Evolutionary conservation across 2,888 invertebrate species (phyloP).

Genomic region (Leistus spinibarbis): DNA sequence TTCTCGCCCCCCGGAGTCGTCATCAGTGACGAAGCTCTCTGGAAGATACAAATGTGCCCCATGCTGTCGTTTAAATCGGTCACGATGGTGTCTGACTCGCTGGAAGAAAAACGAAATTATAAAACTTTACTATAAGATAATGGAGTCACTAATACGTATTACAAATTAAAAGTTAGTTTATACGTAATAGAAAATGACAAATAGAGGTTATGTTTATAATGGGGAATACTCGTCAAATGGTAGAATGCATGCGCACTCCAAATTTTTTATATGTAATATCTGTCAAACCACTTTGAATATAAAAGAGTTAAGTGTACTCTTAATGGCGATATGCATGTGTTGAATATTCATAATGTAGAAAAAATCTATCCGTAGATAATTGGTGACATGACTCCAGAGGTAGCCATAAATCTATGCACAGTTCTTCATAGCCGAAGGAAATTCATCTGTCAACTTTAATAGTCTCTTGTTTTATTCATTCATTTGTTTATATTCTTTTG

Average conservation of each 20-base stretch:
- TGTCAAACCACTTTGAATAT: no score
- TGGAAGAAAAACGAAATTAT: slow-evolving; percentile 45
- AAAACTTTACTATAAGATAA: not conserved
- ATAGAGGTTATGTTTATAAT: no score
- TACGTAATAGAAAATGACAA: no score
- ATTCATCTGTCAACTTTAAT: not conserved
- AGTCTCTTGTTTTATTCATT: not conserved
- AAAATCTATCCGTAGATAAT: not conserved
- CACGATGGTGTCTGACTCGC: slow-evolving; percentile 68
- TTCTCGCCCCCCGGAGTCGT: slow-evolving; percentile 65
- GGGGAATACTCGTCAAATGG: no score
- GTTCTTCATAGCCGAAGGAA: not conserved
- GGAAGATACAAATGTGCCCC: slow-evolving; percentile 75
- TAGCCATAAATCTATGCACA: not conserved
- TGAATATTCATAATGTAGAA: not conserved
- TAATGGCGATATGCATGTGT: no score
- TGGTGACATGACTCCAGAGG: not conserved
- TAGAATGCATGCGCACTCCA: no score
- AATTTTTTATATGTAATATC: no score
- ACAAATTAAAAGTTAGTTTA: no score
- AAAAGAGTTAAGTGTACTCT: no score
- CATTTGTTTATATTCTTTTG: not conserved
- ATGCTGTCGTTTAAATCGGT: slow-evolving; percentile 77
- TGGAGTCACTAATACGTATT: no score
- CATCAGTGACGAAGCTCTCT: slow-evolving; percentile 74